Percentiles rank a stretch among this genome's conserved stretches.
Conservation (phyloP, 1,140 invertebrate genomes). For the Hyles vespertilio region DNA sequence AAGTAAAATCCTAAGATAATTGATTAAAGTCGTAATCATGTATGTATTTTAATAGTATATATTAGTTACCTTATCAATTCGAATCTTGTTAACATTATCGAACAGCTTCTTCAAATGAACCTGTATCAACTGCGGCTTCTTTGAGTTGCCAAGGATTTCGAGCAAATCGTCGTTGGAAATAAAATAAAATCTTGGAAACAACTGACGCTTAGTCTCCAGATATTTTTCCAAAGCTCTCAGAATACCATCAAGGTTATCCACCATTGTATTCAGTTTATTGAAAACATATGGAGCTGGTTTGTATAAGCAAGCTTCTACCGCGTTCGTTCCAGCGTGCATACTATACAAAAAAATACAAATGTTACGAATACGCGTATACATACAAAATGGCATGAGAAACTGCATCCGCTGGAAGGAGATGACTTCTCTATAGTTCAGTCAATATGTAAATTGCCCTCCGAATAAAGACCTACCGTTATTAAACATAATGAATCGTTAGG, state of each 20-base stretch:
- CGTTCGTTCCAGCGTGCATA: slow-evolving; percentile 75
- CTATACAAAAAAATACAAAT: slow-evolving; percentile 31
- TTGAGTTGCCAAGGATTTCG: slow-evolving; percentile 89
- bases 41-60: not conserved
- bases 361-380: not conserved
- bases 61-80: slow-evolving; percentile 78
- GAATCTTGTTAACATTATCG: slow-evolving; percentile 87
- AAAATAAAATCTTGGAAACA: slow-evolving; percentile 90
- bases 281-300: slow-evolving; percentile 77
- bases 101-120: slow-evolving; percentile 90
- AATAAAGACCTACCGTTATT: too few species aligned
- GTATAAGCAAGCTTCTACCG: slow-evolving; percentile 76
- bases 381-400: not conserved
- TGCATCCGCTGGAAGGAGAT: too few species aligned
- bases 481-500: too few species aligned
- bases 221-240: slow-evolving; percentile 87
- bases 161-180: slow-evolving; percentile 92
- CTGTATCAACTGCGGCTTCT: slow-evolving; percentile 87
- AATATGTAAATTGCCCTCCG: too few species aligned
- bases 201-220: slow-evolving; percentile 87
- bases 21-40: not conserved
- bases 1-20: not conserved
- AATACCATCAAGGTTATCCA: slow-evolving; percentile 80
- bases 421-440: too few species aligned
- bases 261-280: slow-evolving; percentile 79